Evolutionary conservation across 2,113 vertebrate genomes (phyloP), one percentile per base, ranked within the genome.

Genomic region (Glareola pratincola): DNA sequence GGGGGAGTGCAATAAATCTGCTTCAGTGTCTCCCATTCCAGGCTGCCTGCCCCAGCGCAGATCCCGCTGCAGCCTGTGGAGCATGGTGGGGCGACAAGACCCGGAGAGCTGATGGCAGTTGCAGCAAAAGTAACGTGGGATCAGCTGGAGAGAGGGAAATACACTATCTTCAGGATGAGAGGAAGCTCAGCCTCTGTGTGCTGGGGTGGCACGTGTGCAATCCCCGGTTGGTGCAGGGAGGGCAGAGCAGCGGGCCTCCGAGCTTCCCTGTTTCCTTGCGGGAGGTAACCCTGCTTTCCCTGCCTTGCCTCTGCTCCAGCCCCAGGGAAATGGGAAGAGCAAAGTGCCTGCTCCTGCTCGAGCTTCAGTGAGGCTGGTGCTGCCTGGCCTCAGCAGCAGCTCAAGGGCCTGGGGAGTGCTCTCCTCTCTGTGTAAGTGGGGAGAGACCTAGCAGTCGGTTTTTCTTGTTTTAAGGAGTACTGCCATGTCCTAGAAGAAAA

Each of bases 361-460:
- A 22, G 34, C 16, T 82, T 36, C 53, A 30, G 10, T 14, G 27
- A 8, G 29, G n/a, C 24, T 45, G 27, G 11, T 57, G n/a, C 57
- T 67, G 12, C 51, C 30, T 20, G 51, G 36, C 30, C 37, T 71
- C 51, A 32, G 57, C 56, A 60, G 75, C 53, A 50, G 73, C 76
- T 48, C 0, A 0, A 4, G 19, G 34, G 45, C 13, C 19, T 3
- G 19, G 16, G 11, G 9, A 57, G 30, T 3, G 0, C 29, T 51
- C 48, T 34, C 36, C 13, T 64, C 14, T 27, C 50, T 14, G 2
- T 23, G 14, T 29, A 15, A 6, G 36, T 34, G 9, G 10, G 16
- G 36, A 76, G 37, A 68, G 14, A 39, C 37, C 27, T 50, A 24
- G 9, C 21, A n/a, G 14, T 14, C 19, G 45, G 29, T 5, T 19